phyloP scores from a whole-genome alignment of 2,113 vertebrate genomes.

The Ammospiza nelsoni region DNA sequence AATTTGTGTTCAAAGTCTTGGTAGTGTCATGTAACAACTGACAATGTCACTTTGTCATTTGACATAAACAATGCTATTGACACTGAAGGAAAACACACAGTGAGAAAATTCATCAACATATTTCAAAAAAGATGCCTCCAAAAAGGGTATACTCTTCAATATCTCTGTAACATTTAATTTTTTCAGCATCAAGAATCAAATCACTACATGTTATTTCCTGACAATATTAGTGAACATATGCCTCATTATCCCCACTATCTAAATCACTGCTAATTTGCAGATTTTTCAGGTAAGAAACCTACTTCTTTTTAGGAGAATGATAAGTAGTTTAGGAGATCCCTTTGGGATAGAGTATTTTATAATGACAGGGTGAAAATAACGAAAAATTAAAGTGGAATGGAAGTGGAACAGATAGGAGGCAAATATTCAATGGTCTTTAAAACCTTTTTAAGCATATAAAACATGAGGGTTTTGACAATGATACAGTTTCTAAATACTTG shows the following conservation, averaged over 20 bases:
- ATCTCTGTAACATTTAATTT: background rate
- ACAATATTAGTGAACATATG: background rate
- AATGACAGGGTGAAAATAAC: background rate
- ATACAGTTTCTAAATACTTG: background rate
- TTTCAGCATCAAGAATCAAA: background rate
- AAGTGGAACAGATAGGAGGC: background rate
- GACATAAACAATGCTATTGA: background rate
- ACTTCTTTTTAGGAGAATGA: background rate
- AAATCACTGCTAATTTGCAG: background rate
- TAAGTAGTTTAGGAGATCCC: background rate
- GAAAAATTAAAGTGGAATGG: background rate
- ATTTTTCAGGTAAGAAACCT: background rate
- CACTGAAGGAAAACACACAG: background rate
- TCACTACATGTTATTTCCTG: background rate
- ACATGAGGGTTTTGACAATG: background rate
- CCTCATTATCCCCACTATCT: background rate
- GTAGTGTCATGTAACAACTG: background rate
- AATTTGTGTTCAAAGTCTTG: background rate
- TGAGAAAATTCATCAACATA: background rate
- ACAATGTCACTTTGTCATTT: background rate
- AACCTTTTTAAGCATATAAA: background rate
- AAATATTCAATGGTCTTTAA: background rate
- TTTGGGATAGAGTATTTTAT: background rate
- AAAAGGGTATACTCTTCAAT: background rate
- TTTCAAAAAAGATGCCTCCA: background rate